Base-by-base conservation (phyloP, 2,888 invertebrate genomes). In the Trichopria drosophilae region DNA sequence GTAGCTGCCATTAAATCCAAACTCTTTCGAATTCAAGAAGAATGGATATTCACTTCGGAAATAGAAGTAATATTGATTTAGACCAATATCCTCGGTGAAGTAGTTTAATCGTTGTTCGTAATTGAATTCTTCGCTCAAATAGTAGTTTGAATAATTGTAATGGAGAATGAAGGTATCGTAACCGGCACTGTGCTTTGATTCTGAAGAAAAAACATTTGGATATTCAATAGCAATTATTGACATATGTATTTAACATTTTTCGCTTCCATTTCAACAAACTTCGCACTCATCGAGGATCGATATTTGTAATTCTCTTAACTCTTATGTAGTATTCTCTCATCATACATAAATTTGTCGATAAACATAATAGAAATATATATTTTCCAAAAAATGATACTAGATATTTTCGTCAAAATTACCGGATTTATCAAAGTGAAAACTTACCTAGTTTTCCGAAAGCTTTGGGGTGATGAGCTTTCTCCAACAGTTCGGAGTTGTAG, bases 41-140 rank as follows among this genome's bases (percentile, higher is more conserved):
- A 82, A 84, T 28, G 86, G 84, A 65, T 79, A 79, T 50, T 82
- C 79, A 54, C 79, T 67, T 64, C 85, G 82, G 76, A 83, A 81
- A 72, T 80, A 83, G 73, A 80, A 83, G 77, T 87, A 86, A 75
- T 79, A 85, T 1, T 81, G 67, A 73, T 85, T 87, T 64, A 84
- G 75, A 51, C 84, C 86, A 60, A 87, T 77, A 65, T 87, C 87
- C 67, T 87, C 86, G 23, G 83, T 84, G 75, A 86, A 85, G 75
- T 87, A 87, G 26, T 82, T 78, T 48, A 87, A 61, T 51, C 78
- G 80, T 63, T 80, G 79, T 62, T 87, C 85, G 2, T 78, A 67
- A 59, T 82, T 80, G 58, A 77, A 78, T 64, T 80, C 81, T 3
- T 59, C 63, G 12, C 77, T 71, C 28, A 78, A 65, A 73, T 80